phyloP scores from a whole-genome alignment of 2,888 invertebrate genomes.

The Incurvaria masculella region DNA sequence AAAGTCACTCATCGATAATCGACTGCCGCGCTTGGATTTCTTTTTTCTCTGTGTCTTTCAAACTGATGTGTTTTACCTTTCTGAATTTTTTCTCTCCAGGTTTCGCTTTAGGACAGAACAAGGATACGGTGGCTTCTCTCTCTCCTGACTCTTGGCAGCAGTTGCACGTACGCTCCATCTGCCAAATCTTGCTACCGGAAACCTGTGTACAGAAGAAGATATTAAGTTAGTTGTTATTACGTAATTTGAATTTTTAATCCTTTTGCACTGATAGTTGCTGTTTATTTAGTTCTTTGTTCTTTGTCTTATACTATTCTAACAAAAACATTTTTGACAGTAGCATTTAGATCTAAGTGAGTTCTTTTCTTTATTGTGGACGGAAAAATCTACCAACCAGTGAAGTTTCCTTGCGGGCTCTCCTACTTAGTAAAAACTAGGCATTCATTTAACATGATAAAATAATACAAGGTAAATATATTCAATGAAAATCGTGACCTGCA shows the following conservation, averaged over 20 bases:
- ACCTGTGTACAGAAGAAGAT: slow-evolving; percentile 58
- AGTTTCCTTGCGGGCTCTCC: neutral
- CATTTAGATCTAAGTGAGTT: too few species aligned
- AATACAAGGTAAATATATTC: neutral
- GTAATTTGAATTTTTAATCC: slow-evolving; percentile 1
- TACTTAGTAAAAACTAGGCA: neutral
- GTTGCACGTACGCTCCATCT: slow-evolving; percentile 93
- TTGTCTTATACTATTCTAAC: too few species aligned
- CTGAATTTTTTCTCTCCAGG: slow-evolving; percentile 81
- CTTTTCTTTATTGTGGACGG: too few species aligned
- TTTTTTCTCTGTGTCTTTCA: too few species aligned
- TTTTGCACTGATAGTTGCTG: too few species aligned
- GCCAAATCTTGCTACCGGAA: slow-evolving; percentile 93
- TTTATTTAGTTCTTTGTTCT: too few species aligned
- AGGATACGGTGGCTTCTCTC: slow-evolving; percentile 82
- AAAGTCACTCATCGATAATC: too few species aligned
- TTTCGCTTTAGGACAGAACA: slow-evolving; percentile 87
- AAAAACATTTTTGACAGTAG: neutral
- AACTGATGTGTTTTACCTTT: too few species aligned
- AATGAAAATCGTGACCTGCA: slow-evolving; percentile 63
- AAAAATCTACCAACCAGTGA: too few species aligned
- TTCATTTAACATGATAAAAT: neutral
- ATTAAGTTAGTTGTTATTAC: neutral
- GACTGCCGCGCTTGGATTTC: too few species aligned
- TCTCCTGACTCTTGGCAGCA: slow-evolving; percentile 94